Evolutionary conservation across 2,888 invertebrate genomes (phyloP).

Genomic region (Idaea straminata): DNA sequence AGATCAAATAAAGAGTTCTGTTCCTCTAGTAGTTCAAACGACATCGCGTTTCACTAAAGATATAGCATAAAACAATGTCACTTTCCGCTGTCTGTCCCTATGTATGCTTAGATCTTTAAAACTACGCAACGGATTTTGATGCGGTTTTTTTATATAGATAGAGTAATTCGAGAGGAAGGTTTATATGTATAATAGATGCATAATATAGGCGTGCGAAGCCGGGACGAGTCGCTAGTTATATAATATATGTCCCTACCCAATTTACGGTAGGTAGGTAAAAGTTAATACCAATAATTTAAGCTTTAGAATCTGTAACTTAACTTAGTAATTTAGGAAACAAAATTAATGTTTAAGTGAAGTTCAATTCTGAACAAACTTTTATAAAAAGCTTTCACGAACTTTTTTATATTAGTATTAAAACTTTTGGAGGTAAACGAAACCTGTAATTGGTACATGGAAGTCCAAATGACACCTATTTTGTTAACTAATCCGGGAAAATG

Average conservation of each 20-base stretch:
- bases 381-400: background rate
- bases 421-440: background rate
- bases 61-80: no score
- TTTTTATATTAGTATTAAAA: background rate
- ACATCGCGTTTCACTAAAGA: no score
- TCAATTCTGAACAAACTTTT: background rate
- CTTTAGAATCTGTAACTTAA: slow-evolving; percentile 9
- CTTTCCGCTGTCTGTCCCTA: no score
- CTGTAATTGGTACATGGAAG: background rate
- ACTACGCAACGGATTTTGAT: no score
- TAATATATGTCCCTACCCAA: background rate
- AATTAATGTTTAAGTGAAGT: background rate
- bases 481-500: background rate
- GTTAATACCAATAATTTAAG: slow-evolving; percentile 32
- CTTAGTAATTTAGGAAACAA: background rate
- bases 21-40: background rate
- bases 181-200: no score
- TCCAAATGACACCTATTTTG: background rate
- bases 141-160: no score
- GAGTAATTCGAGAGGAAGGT: no score
- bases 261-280: slow-evolving; percentile 3
- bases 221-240: no score
- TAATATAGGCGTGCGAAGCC: no score
- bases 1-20: background rate
- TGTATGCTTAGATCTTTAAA: no score